Evolutionary conservation across 2,113 vertebrate genomes (phyloP), one percentile per base, ranked within the genome.

Genomic region (Cyanoliseus patagonus): DNA sequence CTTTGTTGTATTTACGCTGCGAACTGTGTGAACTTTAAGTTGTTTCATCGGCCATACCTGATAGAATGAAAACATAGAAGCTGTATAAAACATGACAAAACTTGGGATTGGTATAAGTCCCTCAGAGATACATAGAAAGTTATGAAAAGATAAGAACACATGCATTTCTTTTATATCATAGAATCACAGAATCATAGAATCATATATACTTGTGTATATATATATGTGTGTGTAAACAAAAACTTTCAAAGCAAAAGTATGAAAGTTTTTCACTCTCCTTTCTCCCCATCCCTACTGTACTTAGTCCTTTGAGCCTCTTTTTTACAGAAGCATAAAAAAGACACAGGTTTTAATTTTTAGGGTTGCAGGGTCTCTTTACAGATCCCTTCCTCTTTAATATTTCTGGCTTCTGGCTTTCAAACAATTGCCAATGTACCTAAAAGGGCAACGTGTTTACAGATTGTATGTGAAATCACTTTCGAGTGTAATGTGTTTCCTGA

Each of bases 391-490:
- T 30, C 67, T 90, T 74, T 15, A 94, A 41, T 90, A 51, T 94
- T 88, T 95, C 76, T 94, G 46, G 25, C 20, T 89, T 77, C 41
- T 90, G 67, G 25, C 46, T 94, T 92, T 94, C 46, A 88, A 72
- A 92, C 88, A 93, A 74, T 86, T 96, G 68, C 64, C 55, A 52
- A 93, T 94, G 94, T 95, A 88, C 83, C 79, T 83, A 81, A 92
- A 92, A 96, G 92, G 93, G 90, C 92, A 93, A 61, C 47, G 0
- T 83, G 61, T 94, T 94, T 96, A 83, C 79, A 78, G 53, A 75
- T 55, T 53, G 24, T 85, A 47, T 83, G 73, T 92, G 68, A 92
- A 94, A 88, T 88, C 42, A 62, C 86, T 95, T 88, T 72, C 33
- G 72, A 90, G 86, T 80, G 51, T 93, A 93, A 64, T 72, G 76